These are phyloP conservation scores for Hypanus sabinus DNA, from an alignment of 2,113 vertebrate genomes.

Conservation along the genomic window DNA sequence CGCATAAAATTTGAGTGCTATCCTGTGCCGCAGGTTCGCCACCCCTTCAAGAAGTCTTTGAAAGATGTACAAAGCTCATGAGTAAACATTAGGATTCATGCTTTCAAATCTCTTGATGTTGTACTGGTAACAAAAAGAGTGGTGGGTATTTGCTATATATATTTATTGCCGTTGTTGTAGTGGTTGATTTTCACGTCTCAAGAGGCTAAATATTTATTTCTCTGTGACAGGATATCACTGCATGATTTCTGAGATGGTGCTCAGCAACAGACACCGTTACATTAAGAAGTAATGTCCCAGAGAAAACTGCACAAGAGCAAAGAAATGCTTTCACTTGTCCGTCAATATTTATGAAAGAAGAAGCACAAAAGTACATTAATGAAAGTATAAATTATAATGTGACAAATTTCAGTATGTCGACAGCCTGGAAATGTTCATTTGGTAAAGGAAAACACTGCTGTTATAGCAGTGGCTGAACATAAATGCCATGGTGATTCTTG, in stretches of 20 bases:
- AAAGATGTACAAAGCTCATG: background rate
- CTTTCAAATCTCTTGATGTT: background rate
- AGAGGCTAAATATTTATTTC: constrained; percentile 26
- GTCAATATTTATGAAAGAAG: constrained; percentile 18
- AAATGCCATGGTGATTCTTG: constrained; percentile 12
- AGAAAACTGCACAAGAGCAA: background rate
- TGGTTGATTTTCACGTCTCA: background rate
- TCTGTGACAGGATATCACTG: background rate
- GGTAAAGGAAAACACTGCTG: background rate
- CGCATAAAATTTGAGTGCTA: no score
- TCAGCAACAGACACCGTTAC: background rate
- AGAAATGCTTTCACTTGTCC: constrained; percentile 28
- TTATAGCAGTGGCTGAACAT: background rate
- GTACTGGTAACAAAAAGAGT: background rate
- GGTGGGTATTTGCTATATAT: background rate
- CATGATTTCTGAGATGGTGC: background rate
- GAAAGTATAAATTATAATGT: constrained; percentile 9
- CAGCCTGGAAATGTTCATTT: background rate
- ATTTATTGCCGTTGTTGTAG: background rate
- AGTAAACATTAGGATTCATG: background rate
- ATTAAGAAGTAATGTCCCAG: constrained; percentile 8
- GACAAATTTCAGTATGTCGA: background rate
- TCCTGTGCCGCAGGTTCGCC: no score
- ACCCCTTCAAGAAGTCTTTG: background rate
- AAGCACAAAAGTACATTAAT: constrained; percentile 3